Evolutionary conservation across 1,140 invertebrate species (phyloP).

Genomic region (Halictus rubicundus): DNA sequence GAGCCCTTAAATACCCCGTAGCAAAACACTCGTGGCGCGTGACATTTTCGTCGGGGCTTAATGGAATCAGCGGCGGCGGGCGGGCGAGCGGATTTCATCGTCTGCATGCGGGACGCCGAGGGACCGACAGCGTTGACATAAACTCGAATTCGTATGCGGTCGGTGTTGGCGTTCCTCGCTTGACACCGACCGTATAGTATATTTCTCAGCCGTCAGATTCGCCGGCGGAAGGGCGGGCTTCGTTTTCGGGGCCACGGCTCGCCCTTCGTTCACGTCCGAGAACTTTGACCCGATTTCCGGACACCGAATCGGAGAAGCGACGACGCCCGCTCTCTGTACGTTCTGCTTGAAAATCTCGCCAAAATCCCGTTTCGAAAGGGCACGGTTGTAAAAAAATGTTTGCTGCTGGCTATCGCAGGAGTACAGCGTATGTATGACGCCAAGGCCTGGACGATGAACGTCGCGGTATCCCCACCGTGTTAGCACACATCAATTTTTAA

Average conservation of each 20-base stretch:
- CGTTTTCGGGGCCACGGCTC: conserved; percentile 32
- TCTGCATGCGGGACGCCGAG: conserved; percentile 7
- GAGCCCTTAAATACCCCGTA: neutral
- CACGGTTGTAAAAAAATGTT: too few species aligned
- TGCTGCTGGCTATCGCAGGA: too few species aligned
- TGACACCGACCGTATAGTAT: conserved; percentile 3
- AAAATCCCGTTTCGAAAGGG: too few species aligned
- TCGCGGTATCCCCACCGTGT: too few species aligned
- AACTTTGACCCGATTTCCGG: conserved; percentile 35
- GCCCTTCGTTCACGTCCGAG: conserved; percentile 3
- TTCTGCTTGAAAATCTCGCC: too few species aligned
- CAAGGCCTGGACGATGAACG: too few species aligned
- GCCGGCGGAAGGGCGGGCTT: conserved; percentile 22
- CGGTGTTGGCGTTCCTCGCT: neutral
- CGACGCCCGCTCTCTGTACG: too few species aligned
- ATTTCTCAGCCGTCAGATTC: conserved; percentile 40
- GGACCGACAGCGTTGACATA: conserved; percentile 11
- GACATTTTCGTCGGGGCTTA: neutral
- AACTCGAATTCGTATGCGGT: conserved; percentile 47
- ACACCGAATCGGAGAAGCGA: neutral
- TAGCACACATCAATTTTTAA: too few species aligned
- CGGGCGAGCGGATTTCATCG: conserved; percentile 35
- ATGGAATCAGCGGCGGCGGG: conserved; percentile 32
- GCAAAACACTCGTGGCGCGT: neutral
- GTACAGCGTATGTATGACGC: too few species aligned